These are phyloP conservation scores for Dilophus febrilis DNA, from an alignment of 2,888 invertebrate species.

Conservation along the genomic window DNA sequence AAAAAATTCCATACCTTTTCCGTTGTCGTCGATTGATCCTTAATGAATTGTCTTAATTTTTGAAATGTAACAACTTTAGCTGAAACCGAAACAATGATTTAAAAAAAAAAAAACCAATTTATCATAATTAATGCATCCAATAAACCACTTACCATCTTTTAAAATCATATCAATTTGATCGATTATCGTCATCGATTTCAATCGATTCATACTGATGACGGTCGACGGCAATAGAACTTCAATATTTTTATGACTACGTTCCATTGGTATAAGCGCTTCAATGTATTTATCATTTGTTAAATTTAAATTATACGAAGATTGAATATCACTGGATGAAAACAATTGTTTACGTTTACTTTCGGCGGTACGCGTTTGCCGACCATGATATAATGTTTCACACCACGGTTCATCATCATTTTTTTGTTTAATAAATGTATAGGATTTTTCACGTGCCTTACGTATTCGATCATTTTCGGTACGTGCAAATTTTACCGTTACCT, in stretches of 20 bases:
- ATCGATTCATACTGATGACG: conserved; percentile 24
- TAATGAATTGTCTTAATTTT: conserved; percentile 43
- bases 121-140: conserved; percentile 1
- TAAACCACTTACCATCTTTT: conserved; percentile 43
- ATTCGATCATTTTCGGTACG: conserved; percentile 56
- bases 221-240: conserved; percentile 34
- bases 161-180: conserved; percentile 64
- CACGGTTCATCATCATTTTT: conserved; percentile 65
- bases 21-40: conserved; percentile 24
- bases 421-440: conserved; percentile 56
- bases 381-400: conserved; percentile 54
- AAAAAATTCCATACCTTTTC: conserved; percentile 22
- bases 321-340: conserved; percentile 39
- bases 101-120: conserved; percentile 3
- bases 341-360: conserved; percentile 46
- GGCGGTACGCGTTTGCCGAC: conserved; percentile 41
- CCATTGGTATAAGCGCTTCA: conserved; percentile 44
- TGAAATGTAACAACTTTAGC: conserved; percentile 59
- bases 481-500: conserved; percentile 61
- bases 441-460: conserved; percentile 57
- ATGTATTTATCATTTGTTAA: conserved; percentile 47
- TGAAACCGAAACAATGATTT: conserved; percentile 24
- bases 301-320: conserved; percentile 37
- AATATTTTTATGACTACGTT: conserved; percentile 40
- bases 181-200: conserved; percentile 42